Conservation (phyloP, 2,797 vertebrate genomes). For the Sciurus vulgaris region DNA sequence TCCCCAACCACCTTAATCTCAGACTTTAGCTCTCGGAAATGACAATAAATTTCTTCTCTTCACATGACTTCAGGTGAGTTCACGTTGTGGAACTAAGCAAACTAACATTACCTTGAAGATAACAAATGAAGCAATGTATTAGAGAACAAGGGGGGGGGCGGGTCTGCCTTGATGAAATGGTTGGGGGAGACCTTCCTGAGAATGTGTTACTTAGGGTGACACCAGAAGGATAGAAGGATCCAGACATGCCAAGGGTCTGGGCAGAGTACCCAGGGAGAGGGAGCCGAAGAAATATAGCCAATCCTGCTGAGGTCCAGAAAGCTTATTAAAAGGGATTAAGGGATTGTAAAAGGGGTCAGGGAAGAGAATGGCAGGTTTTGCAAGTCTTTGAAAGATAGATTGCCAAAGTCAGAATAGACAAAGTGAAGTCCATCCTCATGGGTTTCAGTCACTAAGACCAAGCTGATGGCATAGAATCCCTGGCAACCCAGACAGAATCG, state of each 20-base stretch:
- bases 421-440: not conserved
- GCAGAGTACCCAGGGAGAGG: not conserved
- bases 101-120: not conserved
- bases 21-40: not conserved
- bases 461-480: not conserved
- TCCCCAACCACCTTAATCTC: not conserved
- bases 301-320: not conserved
- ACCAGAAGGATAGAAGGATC: not conserved
- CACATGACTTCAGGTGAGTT: not conserved
- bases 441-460: not conserved
- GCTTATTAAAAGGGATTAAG: not conserved
- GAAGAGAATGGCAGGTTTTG: not conserved
- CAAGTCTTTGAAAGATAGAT: not conserved
- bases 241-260: not conserved
- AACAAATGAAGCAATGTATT: not conserved
- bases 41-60: not conserved
- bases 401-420: not conserved
- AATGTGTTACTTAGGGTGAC: not conserved
- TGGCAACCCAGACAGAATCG: not conserved
- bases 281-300: not conserved
- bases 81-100: not conserved
- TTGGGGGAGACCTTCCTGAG: not conserved
- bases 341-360: not conserved
- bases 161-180: not conserved
- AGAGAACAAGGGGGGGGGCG: not conserved